A percentile compares a stretch with the other conserved stretches of the same genome.
Evolutionary conservation across 2,888 invertebrate species (phyloP).

Genomic region (Anthophora plumipes): DNA sequence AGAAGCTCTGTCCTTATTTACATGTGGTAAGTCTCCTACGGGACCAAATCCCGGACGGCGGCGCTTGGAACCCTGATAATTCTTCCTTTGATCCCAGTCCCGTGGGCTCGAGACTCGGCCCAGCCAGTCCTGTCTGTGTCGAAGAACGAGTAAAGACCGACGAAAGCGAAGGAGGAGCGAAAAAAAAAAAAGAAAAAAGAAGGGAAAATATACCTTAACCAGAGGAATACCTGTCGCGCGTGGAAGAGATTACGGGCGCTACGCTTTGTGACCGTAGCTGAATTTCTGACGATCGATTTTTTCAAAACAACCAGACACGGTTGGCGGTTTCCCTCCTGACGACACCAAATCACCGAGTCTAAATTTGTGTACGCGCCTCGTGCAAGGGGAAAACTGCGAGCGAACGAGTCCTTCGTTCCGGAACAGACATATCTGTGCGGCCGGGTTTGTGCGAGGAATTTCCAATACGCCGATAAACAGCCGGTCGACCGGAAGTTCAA

Average conservation of each 20-base stretch:
- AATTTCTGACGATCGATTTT: conserved; percentile 37
- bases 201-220: conserved; percentile 62
- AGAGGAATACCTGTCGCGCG: conserved; percentile 65
- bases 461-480: conserved; percentile 58
- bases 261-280: conserved; percentile 11
- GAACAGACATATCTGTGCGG: conserved; percentile 11
- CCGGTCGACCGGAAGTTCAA: conserved; percentile 51
- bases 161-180: conserved; percentile 51
- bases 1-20: conserved; percentile 84
- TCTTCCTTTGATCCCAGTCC: conserved; percentile 85
- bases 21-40: conserved; percentile 85
- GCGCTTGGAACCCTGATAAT: conserved; percentile 84
- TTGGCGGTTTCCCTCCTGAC: not conserved
- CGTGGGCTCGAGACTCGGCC: conserved; percentile 74
- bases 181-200: conserved; percentile 13
- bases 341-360: not conserved
- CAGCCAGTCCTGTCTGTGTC: conserved; percentile 69
- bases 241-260: conserved; percentile 43
- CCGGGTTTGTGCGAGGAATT: conserved; percentile 26
- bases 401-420: not conserved
- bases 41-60: conserved; percentile 84
- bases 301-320: not conserved
- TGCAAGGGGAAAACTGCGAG: not conserved
- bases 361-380: not conserved
- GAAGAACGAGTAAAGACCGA: conserved; percentile 74